A percentile compares a stretch with the other conserved stretches of the same genome.
These are phyloP conservation scores for Nemapogon koenigi DNA, from an alignment of 2,888 invertebrate species.

Conservation along the genomic window DNA sequence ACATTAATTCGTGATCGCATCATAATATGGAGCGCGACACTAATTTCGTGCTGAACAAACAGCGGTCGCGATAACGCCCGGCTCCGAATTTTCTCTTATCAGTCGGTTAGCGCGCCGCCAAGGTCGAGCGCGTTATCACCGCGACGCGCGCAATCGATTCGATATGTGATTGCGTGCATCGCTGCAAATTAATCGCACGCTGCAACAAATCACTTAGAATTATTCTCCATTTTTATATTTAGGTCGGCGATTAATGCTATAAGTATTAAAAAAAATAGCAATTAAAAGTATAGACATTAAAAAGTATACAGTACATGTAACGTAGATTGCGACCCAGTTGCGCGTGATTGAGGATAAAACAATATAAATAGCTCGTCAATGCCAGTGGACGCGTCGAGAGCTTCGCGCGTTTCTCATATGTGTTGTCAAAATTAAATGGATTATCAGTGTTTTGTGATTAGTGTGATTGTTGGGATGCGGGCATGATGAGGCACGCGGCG, in stretches of 20 bases:
- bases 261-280: neutral
- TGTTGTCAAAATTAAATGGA: conserved; percentile 11
- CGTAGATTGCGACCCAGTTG: conserved; percentile 60
- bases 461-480: conserved; percentile 39
- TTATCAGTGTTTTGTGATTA: neutral
- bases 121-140: conserved; percentile 51
- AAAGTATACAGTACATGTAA: conserved; percentile 27
- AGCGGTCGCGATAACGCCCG: conserved; percentile 17
- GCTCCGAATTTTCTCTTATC: conserved; percentile 58
- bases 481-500: conserved; percentile 62
- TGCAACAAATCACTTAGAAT: too few relatives aligned
- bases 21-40: conserved; percentile 36
- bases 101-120: conserved; percentile 41
- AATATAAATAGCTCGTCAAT: conserved; percentile 62
- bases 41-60: conserved; percentile 55
- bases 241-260: neutral
- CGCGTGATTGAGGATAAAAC: conserved; percentile 61
- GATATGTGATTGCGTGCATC: conserved; percentile 46
- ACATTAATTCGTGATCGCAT: conserved; percentile 38
- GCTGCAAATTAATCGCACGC: conserved; percentile 33
- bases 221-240: neutral
- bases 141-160: conserved; percentile 26
- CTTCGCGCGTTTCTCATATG: conserved; percentile 23
- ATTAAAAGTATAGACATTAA: neutral
- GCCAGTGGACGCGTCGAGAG: conserved; percentile 29